These are phyloP conservation scores for Isurus oxyrinchus DNA, from an alignment of 2,113 vertebrate genomes.

Conservation along the genomic window DNA sequence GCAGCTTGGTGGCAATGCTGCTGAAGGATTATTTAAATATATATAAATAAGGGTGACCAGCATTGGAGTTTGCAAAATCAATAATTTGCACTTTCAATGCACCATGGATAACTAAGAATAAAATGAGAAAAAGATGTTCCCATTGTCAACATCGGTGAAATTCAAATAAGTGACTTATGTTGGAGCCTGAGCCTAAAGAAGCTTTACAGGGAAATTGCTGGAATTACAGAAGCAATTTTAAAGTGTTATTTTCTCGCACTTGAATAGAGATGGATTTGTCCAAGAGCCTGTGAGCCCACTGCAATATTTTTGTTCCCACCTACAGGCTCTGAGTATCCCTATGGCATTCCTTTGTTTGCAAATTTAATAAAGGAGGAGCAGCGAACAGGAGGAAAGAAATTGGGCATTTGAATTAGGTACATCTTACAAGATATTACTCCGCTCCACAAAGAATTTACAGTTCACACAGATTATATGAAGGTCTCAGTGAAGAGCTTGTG, in stretches of 20 bases:
- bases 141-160: not conserved
- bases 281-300: not conserved
- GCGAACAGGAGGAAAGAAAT: not conserved
- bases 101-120: not conserved
- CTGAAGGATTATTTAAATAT: not conserved
- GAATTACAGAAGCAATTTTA: not conserved
- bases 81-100: not conserved
- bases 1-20: not conserved
- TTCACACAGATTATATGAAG: not conserved
- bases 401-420: not conserved
- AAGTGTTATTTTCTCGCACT: not conserved
- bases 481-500: not conserved
- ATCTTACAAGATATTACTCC: not conserved
- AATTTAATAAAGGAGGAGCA: not conserved
- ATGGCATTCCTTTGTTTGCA: not conserved
- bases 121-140: not conserved
- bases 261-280: not conserved
- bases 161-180: not conserved
- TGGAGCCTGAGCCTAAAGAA: not conserved
- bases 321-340: not conserved
- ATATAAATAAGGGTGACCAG: not conserved
- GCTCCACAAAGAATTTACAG: not conserved
- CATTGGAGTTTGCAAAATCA: not conserved
- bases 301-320: not conserved
- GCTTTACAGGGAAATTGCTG: not conserved